Evolutionary conservation across 2,888 invertebrate species (phyloP).

Genomic region (Dastarcus helophoroides): DNA sequence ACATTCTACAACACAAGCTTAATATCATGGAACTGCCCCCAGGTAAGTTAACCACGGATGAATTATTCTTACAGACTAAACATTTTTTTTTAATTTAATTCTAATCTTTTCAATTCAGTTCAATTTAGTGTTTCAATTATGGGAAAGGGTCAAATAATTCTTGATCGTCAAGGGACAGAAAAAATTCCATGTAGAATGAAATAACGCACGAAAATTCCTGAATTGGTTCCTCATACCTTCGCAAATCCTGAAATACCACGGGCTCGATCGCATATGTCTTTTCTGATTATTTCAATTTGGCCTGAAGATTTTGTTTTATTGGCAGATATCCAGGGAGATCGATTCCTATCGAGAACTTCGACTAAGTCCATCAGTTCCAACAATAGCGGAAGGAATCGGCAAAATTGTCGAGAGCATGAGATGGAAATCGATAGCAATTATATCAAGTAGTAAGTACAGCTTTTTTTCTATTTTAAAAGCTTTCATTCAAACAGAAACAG

Average conservation of each 20-base stretch:
- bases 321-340: constrained; percentile 15
- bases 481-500: too few species aligned
- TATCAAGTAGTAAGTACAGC: constrained; percentile 40
- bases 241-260: too few species aligned
- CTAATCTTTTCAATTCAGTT: background rate
- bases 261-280: too few species aligned
- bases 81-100: background rate
- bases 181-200: too few species aligned
- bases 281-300: too few species aligned
- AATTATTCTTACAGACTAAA: background rate
- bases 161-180: too few species aligned
- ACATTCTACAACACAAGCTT: constrained; percentile 40
- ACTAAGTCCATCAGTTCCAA: constrained; percentile 38
- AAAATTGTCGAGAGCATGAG: constrained; percentile 40
- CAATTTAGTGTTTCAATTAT: background rate
- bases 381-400: constrained; percentile 39
- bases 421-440: constrained; percentile 44
- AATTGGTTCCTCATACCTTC: background rate
- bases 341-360: constrained; percentile 5
- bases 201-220: background rate
- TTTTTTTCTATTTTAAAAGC: background rate
- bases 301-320: constrained; percentile 9
- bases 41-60: constrained; percentile 31
- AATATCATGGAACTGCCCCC: constrained; percentile 45
- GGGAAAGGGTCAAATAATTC: background rate